Conservation (phyloP, 2,113 vertebrate species). For the Osmerus mordax region DNA sequence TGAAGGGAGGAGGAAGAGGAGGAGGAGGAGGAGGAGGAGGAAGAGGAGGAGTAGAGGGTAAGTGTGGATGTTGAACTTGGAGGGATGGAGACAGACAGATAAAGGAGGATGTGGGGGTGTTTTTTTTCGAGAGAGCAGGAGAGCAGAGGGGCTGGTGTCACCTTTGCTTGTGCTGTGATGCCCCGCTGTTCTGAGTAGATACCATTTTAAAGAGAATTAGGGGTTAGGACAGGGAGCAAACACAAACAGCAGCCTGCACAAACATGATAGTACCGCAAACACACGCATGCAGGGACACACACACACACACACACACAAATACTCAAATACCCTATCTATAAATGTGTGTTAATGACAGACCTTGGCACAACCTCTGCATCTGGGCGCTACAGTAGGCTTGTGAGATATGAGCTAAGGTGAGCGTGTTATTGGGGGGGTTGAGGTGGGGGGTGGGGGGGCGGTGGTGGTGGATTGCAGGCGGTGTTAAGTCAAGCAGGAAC, state of each 20-base stretch:
- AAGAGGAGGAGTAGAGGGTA: constrained; percentile 2
- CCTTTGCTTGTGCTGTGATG: constrained; percentile 20
- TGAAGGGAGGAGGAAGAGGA: constrained; percentile 2
- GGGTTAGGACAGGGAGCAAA: constrained; percentile 29
- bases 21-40: constrained; percentile 14
- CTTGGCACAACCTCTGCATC: constrained; percentile 52
- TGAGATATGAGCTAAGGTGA: constrained; percentile 59
- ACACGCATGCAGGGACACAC: constrained; percentile 11
- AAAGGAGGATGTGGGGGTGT: background rate
- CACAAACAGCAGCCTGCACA: constrained; percentile 30
- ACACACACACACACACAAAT: constrained; percentile 12
- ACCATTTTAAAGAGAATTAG: constrained; percentile 13
- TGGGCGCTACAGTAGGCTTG: constrained; percentile 28
- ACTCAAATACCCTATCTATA: constrained; percentile 15
- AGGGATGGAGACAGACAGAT: background rate
- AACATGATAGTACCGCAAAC: constrained; percentile 21
- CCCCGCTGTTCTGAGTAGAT: constrained; percentile 20
- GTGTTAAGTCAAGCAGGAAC: constrained; percentile 78
- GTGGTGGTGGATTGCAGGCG: constrained; percentile 44
- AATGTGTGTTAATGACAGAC: constrained; percentile 44
- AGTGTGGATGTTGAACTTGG: background rate
- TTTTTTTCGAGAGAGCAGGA: background rate
- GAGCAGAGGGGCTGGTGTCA: background rate
- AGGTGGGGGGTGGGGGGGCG: constrained; percentile 30
- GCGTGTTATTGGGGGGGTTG: constrained; percentile 59